A percentile compares a stretch with the other conserved stretches of the same genome.
These are phyloP conservation scores for Hemicentrotus pulcherrimus DNA, from an alignment of 35 echinoderm and acorn worm genomes.

Conservation along the genomic window DNA sequence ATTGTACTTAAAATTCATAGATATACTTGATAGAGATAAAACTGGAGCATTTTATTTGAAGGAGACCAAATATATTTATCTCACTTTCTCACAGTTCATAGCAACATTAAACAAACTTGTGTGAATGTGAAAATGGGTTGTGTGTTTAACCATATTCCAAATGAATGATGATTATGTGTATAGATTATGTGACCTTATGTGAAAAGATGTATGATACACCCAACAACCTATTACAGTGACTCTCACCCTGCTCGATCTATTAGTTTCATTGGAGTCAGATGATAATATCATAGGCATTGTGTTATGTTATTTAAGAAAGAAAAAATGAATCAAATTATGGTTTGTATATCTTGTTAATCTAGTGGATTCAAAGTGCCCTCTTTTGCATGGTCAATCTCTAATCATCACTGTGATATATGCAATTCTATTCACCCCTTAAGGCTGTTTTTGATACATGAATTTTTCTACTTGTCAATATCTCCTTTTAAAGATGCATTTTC, in stretches of 20 bases:
- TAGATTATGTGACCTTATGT: background rate
- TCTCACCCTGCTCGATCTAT: background rate
- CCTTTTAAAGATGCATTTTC: background rate
- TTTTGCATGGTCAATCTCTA: background rate
- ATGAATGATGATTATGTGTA: background rate
- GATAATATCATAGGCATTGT: background rate
- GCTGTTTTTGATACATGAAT: background rate
- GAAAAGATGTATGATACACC: background rate
- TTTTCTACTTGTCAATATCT: background rate
- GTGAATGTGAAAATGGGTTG: background rate
- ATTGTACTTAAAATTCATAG: background rate
- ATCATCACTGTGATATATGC: background rate
- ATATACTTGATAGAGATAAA: background rate
- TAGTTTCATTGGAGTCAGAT: background rate
- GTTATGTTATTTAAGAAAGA: too few species aligned
- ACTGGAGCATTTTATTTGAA: background rate
- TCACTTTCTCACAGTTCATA: background rate
- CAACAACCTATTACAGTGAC: background rate
- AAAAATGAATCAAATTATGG: too few species aligned
- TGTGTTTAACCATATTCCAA: background rate
- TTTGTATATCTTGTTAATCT: background rate
- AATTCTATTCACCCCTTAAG: background rate
- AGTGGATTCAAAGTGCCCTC: background rate
- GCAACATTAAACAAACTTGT: too few species aligned
- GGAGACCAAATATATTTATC: background rate